Evolutionary conservation across 2,113 vertebrate genomes (phyloP), one percentile per base, ranked within the genome.

Genomic region (Oxyruncus cristatus): DNA sequence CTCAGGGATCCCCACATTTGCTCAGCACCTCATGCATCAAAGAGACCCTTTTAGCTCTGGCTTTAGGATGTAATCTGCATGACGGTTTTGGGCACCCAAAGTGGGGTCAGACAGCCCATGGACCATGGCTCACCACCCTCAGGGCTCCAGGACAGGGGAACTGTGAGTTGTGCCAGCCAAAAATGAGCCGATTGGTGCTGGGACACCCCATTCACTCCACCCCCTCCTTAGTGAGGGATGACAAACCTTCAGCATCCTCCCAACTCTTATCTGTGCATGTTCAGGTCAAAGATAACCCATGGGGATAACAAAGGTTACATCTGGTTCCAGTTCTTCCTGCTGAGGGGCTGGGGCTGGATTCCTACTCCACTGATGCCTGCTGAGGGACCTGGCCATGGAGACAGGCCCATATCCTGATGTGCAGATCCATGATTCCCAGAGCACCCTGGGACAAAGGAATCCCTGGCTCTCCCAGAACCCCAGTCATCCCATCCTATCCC

Each of bases 381-480:
- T 15, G 59, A 39, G 11, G 59, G 37, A 11, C 50, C 19, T 11
- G 55, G 6, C 24, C 33, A 1, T 0, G 18, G n/a, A 12, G 49
- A 53, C 41, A 22, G 21, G 3, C 21, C n/a, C 24, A 3, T 4
- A 9, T 8, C 33, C 12, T 0, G 3, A 28, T 1, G 41, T 1
- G n/a, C 47, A 14, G 41, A 8, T 2, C 59, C 4, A 0, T 1
- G 24, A 28, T 5, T 46, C 42, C 27, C 63, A 4, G 49, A 74
- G 59, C 30, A 6, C 1, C 7, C 18, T 0, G 0, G 7, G 33
- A 2, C 2, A 19, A 18, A 6, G 30, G 24, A 30, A 14, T 2
- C 23, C n/a, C 66, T 26, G 22, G 71, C 41, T 8, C 23, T 32
- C 35, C 14, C 1, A 3, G 7, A 30, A 20, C 14, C 71, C 33